Base-by-base conservation (phyloP, 2,888 invertebrate genomes). In the Cremastobaeus sp. region DNA sequence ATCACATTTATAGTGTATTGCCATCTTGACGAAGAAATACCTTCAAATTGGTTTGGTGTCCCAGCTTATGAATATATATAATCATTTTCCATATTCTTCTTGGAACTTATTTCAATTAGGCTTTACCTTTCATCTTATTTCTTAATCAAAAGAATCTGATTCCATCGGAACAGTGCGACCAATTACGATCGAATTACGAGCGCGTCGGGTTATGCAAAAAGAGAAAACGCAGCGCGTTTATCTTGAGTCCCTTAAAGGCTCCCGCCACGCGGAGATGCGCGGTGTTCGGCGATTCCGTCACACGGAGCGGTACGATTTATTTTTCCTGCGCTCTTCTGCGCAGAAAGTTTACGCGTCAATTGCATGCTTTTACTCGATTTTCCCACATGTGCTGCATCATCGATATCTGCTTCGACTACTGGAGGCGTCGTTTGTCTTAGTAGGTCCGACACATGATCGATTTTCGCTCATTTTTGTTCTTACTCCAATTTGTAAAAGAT, bases 151-250 rank as follows among this genome's bases (percentile, higher is more conserved):
- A 52, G 57, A 45, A 57, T 60, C 62, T 37, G 37, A 57, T 39
- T 57, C 54, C 48, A 37, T 64, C 37, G 50, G 48, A 39, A 60
- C 32, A 25, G 25, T 15, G 55, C 60, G 59, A 50, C 64, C 75
- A 77, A 77, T 74, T 77, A 74, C 74, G 68, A 73, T 77, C 75
- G 75, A 73, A 77, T 74, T 72, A 74, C 72, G 62, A 59, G 52
- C 54, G 25, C 45, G 48, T 17, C 50, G 18, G 28, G 41, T 50
- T 34, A 68, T 68, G 71, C 48, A 68, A 71, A 64, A 66, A 59
- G 57, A 64, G 52, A 41, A 32, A 64, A 34, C n/a, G 37, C 47
- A 35, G 32, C 50, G 50, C 48, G 57, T 57, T 68, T 59, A 68
- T 68, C 45, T 66, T 18, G 28, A 21, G 37, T 12, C 47, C 54